Evolutionary conservation across 1,140 invertebrate species (phyloP), one percentile per base, ranked within the genome.

Genomic region (Contarinia nasturtii): DNA sequence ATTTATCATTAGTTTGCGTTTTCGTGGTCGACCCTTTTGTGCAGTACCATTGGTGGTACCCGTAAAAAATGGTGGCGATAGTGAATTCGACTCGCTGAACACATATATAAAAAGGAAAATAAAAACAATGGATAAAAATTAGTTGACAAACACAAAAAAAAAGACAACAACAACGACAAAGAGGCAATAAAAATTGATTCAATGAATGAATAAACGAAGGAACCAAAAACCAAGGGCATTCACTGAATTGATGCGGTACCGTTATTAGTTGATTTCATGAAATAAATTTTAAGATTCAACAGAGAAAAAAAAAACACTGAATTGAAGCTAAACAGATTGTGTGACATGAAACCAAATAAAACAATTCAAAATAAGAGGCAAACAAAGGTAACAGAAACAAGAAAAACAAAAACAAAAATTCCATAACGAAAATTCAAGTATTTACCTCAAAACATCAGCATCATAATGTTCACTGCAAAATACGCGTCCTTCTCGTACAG

Each of bases 21-120:
- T 92, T 53, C 86, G 69, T 0, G 86, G 86, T 33, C 87, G 64
- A 2, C 86, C 86, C 64, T 91, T 91, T 50, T 82, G 80, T 17
- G 55, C 68, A 63, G 59, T 72, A 10, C 27, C 27, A 27, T 27
- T 27, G 27, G 27, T 58, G 53, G n/a, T n/a, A n/a, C 72, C 52
- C 58, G 70, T 64, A 72, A 60, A 65, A 72, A 55, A 63, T 66
- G 63, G 60, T 79, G 66, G 66, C 76, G 54, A 59, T 74, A 51
- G 64, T 74, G 57, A 67, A 79, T 60, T 63, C 59, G 60, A 74
- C 66, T 49, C 48, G 22, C 48, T 48, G 33, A 34, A 19, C 27
- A 10, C 27, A 27, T 10, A 27, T 3, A 27, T n/a, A n/a, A n/a
- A n/a, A n/a, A n/a, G n/a, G 10, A 5, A 27, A 27, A 27, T 10